Evolutionary conservation across 2,888 invertebrate species (phyloP), one percentile per base, ranked within the genome.

Genomic region (Chaetogeoica ovagalla): DNA sequence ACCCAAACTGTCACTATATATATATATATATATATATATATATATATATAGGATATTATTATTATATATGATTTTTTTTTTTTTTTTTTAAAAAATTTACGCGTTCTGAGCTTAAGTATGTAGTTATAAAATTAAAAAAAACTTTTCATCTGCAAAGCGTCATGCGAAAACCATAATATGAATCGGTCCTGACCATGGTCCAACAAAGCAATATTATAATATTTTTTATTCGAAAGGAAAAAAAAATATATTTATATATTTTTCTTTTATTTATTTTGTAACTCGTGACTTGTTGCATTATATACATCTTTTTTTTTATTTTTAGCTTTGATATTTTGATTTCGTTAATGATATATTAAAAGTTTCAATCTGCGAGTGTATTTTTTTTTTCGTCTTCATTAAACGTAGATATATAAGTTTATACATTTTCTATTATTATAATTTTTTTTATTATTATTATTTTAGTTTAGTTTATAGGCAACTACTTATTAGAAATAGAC

Each of bases 71-170:
- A 71, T 63, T 23, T 43, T 70, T 70, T 70, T 63, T 55, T 43
- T 11, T 43, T 30, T 30, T 55, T 43, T 11, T 43, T 30, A 2
- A 4, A 43, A 43, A 71, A 77, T 76, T 13, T 59, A 59, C 57
- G 8, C 68, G n/a, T 43, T 59, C n/a, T 66, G 43, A 23, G 23
- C 9, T 43, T 43, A 43, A 68, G 68, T 66, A 76, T 68, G 43
- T 76, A 59, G 70, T 71, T 79, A 70, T 66, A 79, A 79, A 79
- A 79, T 70, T n/a, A n/a, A n/a, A 71, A 70, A 71, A 71, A 48
- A 19, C n/a, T 55, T 63, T 8, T 39, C 48, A 60, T 52, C 13
- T 62, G 6, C 3, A 57, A 30, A 19, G 13, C 48, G 48, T 48
- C 48, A 39, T 17, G n/a, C 19, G 13, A 55, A 62, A 60, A n/a